Evolutionary conservation across 1,140 invertebrate genomes (phyloP), one percentile per base, ranked within the genome.

Genomic region (Phymorhynchus buccinoides): DNA sequence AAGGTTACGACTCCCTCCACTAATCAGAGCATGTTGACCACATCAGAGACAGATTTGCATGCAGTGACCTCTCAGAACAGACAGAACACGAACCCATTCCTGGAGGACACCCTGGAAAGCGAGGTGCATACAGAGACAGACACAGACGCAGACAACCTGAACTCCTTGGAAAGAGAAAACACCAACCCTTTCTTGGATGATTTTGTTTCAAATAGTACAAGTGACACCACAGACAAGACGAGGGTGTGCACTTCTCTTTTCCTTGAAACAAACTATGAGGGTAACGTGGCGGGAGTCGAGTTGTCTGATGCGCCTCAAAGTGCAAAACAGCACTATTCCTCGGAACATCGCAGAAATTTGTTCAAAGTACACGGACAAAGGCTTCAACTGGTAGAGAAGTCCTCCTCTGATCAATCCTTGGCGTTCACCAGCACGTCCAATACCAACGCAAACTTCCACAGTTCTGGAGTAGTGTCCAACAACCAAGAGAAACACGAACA

Each of bases 71-170:
- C 48, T 52, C 48, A 14, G 48, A 2, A 44, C 32, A 3, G 16
- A 44, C 56, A 62, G 27, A 82, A 82, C 62, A 82, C 30, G 9
- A 68, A 82, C 22, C 80, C 80, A 4, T 82, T 82, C 62, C 62
- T 82, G 18, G 4, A 66, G 1, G 80, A 82, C 27, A 30, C 22
- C 32, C 37, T 22, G 6, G 79, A 80, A 22, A 35, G 56, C 3
- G 44, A n/a, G 0, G 27, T 42, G n/a, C 56, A 32, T 7, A 75
- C 7, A 75, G 71, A 75, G 16, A 75, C 73, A 75, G 16, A 39
- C 1, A 22, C 14, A 75, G 14, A n/a, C 32, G 16, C 73, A 18
- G 16, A 39, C 7, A 75, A 4, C 32, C 18, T 9, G 39, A 18
- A 35, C 30, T 37, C 27, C 22, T 78, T 78, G 7, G 39, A 32